Evolutionary conservation across 2,113 vertebrate genomes (phyloP).

Genomic region (Sinocyclocheilus grahami): DNA sequence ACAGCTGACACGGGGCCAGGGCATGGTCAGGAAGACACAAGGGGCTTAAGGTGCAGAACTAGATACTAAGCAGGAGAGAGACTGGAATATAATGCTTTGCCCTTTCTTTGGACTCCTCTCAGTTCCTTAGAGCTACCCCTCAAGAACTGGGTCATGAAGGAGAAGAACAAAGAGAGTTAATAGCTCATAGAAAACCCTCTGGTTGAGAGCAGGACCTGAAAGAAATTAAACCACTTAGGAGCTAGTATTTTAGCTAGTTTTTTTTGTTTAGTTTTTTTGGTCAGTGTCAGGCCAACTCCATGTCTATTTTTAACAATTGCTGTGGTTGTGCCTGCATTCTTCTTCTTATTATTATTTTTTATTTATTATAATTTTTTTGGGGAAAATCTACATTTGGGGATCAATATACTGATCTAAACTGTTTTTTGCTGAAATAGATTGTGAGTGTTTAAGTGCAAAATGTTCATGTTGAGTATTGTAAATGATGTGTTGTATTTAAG

Average conservation of each 20-base stretch:
- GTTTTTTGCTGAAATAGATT: not conserved
- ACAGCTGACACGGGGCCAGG: slow-evolving; percentile 60
- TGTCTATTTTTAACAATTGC: slow-evolving; percentile 63
- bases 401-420: not conserved
- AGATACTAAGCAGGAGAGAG: slow-evolving; percentile 25
- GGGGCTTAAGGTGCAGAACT: slow-evolving; percentile 53
- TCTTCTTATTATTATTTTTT: too few species aligned
- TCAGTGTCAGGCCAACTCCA: slow-evolving; percentile 66
- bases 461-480: slow-evolving; percentile 5
- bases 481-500: not conserved
- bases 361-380: too few species aligned
- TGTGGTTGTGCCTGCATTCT: not conserved
- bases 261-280: slow-evolving; percentile 36
- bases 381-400: not conserved
- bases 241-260: slow-evolving; percentile 23
- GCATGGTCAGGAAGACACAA: slow-evolving; percentile 66
- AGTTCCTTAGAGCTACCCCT: not conserved
- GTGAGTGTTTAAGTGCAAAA: not conserved
- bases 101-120: slow-evolving; percentile 12
- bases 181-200: slow-evolving; percentile 36
- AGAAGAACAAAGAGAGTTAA: slow-evolving; percentile 30
- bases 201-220: slow-evolving; percentile 59
- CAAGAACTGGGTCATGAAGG: slow-evolving; percentile 17
- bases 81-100: not conserved
- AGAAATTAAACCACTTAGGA: slow-evolving; percentile 69